Percentiles rank a stretch among this genome's conserved stretches.
phyloP scores from a whole-genome alignment of 92 coral and sea anemone genomes.

The Zoanthus gigantus region DNA sequence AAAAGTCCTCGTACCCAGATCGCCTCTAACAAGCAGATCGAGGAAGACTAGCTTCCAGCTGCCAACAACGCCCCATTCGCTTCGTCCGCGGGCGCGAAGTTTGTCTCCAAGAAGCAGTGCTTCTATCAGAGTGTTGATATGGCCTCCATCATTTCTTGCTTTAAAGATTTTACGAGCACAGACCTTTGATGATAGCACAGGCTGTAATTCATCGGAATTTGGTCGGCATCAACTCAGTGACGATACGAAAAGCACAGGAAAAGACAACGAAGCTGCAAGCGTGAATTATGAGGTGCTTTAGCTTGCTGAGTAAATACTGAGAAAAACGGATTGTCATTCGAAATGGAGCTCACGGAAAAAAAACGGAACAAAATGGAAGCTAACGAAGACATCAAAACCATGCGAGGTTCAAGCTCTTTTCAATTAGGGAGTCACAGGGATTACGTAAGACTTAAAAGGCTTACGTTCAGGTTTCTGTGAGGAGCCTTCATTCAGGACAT shows the following conservation, averaged over 20 bases:
- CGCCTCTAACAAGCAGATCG: constrained; percentile 22
- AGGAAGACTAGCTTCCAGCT: constrained; percentile 20
- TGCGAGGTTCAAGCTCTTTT: neutral
- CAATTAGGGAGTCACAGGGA: too few relatives aligned
- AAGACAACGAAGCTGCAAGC: neutral
- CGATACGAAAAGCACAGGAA: neutral
- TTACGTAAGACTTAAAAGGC: too few relatives aligned
- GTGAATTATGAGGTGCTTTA: neutral
- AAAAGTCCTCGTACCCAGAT: constrained; percentile 33
- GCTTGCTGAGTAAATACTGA: neutral
- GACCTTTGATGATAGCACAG: neutral
- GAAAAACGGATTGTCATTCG: too few relatives aligned
- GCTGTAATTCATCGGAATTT: neutral
- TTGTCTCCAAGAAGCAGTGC: neutral
- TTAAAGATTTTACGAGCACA: constrained; percentile 38
- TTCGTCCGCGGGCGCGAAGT: constrained; percentile 24
- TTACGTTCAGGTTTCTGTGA: too few relatives aligned
- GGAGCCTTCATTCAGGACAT: too few relatives aligned
- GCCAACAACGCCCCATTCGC: neutral
- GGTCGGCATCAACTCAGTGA: neutral
- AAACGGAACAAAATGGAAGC: too few relatives aligned
- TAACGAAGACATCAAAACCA: too few relatives aligned
- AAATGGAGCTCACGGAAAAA: too few relatives aligned
- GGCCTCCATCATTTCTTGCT: constrained; percentile 33
- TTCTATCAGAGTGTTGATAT: constrained; percentile 26